Conservation (phyloP, 2,797 vertebrate species). For the Clarias pachynema region DNA sequence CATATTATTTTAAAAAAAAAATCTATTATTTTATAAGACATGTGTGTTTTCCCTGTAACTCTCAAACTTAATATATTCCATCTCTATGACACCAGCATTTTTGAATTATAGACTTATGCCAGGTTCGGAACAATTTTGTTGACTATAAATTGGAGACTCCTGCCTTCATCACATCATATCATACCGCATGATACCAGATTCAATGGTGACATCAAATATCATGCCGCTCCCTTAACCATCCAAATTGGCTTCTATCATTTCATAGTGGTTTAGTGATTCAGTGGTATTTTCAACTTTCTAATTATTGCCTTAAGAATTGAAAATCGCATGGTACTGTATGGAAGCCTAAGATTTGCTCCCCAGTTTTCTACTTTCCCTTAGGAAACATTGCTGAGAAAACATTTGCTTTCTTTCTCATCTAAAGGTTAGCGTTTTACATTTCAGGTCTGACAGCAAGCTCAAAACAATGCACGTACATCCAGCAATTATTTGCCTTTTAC, state of each 20-base stretch:
- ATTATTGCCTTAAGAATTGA: background rate
- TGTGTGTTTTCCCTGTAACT: background rate
- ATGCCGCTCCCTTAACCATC: too few species aligned
- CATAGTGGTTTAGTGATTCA: background rate
- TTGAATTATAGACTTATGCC: background rate
- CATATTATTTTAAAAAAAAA: background rate
- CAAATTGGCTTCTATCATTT: background rate
- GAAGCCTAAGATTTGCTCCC: background rate
- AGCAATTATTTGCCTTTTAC: conserved; percentile 15
- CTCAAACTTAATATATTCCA: background rate
- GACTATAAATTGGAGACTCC: background rate
- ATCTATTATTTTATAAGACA: background rate
- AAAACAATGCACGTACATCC: background rate
- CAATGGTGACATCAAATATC: background rate
- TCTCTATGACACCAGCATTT: background rate
- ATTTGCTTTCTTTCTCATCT: background rate
- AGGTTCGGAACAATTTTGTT: background rate
- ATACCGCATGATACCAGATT: background rate
- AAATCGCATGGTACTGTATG: background rate
- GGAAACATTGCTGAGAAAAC: background rate
- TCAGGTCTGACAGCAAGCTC: background rate
- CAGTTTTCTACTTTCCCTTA: background rate
- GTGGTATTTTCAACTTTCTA: background rate
- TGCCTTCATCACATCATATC: background rate
- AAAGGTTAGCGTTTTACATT: background rate